phyloP scores from a whole-genome alignment of 1,140 invertebrate genomes.

The Thaumetopoea pityocampa region DNA sequence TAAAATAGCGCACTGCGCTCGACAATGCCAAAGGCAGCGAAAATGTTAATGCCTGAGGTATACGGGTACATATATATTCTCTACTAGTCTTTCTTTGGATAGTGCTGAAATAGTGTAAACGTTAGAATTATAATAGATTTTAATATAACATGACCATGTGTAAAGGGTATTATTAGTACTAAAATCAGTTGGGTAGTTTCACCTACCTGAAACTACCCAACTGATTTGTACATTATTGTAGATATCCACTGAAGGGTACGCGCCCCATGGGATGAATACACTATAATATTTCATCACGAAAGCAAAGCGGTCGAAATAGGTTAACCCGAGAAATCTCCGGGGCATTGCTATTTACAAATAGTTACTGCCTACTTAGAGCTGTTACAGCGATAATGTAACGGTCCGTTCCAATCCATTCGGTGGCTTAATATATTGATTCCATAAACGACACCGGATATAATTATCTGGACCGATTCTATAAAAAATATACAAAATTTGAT shows the following conservation, averaged over 20 bases:
- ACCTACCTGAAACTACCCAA: constrained; percentile 5
- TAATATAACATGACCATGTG: not conserved
- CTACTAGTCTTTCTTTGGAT: too few relatives aligned
- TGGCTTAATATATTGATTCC: constrained; percentile 12
- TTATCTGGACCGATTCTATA: constrained; percentile 13
- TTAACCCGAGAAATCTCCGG: constrained; percentile 13
- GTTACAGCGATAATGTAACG: constrained; percentile 6
- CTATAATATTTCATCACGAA: constrained; percentile 11
- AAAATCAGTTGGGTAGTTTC: too few relatives aligned
- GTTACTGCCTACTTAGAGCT: constrained; percentile 5
- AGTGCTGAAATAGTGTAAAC: too few relatives aligned
- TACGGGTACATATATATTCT: too few relatives aligned
- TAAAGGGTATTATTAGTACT: not conserved
- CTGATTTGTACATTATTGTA: constrained; percentile 8
- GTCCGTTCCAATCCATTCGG: constrained; percentile 2
- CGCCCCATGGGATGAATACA: constrained; percentile 9
- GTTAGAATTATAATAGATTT: too few relatives aligned
- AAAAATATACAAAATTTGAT: too few relatives aligned
- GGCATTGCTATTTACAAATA: constrained; percentile 12
- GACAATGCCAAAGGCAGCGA: too few relatives aligned
- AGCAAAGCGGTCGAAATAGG: constrained; percentile 4
- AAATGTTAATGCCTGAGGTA: too few relatives aligned
- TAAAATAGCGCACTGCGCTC: too few relatives aligned
- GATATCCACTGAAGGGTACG: constrained; percentile 13
- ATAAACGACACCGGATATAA: constrained; percentile 8